phyloP scores from a whole-genome alignment of 2,888 invertebrate genomes.

The Aplocera efformata region DNA sequence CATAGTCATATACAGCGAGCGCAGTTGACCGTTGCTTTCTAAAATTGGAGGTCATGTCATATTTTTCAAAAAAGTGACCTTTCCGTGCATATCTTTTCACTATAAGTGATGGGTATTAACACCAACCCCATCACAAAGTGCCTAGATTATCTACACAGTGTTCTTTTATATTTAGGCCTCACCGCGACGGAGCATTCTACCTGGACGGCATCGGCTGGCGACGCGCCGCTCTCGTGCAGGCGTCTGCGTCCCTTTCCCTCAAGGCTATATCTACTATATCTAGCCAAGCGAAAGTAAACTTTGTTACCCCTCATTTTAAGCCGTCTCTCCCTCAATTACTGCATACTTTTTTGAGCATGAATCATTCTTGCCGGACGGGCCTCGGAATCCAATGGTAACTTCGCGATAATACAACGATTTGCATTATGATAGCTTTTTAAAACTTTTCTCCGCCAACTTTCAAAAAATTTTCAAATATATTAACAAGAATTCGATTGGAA shows the following conservation, averaged over 20 bases:
- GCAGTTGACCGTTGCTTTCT: no score
- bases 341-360: slow-evolving; percentile 41
- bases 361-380: slow-evolving; percentile 45
- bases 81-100: no score
- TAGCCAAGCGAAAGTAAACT: slow-evolving; percentile 39
- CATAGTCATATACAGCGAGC: no score
- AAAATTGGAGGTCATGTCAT: no score
- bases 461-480: slow-evolving; percentile 7
- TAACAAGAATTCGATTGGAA: slow-evolving; percentile 9
- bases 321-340: slow-evolving; percentile 1
- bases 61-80: no score
- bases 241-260: slow-evolving; percentile 70
- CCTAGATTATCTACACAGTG: no score
- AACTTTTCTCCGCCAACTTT: no score
- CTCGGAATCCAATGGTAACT: slow-evolving; percentile 24
- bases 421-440: no score
- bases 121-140: no score
- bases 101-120: no score
- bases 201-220: slow-evolving; percentile 43
- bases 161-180: slow-evolving; percentile 36
- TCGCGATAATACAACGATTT: no score
- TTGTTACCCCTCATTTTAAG: slow-evolving; percentile 19
- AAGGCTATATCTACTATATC: slow-evolving; percentile 54
- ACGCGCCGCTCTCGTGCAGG: slow-evolving; percentile 36
- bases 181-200: slow-evolving; percentile 53